Evolutionary conservation across 1,140 invertebrate species (phyloP), one percentile per base, ranked within the genome.

Genomic region (Diorhabda carinulata): DNA sequence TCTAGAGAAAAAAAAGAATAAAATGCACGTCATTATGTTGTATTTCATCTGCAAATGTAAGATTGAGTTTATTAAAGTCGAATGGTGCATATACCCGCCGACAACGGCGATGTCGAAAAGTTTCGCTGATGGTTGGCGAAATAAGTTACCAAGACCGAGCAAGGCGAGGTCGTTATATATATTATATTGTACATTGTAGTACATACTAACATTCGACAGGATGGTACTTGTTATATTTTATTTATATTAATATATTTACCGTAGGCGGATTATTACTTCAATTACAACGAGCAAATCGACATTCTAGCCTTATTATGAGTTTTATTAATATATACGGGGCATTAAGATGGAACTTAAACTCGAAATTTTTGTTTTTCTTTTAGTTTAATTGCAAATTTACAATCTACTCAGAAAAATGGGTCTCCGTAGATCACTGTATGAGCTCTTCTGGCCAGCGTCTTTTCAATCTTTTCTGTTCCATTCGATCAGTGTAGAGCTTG

Each of bases 181-280:
- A 8, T 52, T 52, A 52, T 52, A 52, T 52, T 52, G 47, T 52
- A 52, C 47, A 52, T 25, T 25, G 25, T 25, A 25, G 25, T 52
- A 52, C 47, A n/a, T 52, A 52, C 47, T 25, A 73, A 73, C 69
- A 73, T 73, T 70, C 69, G 52, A 75, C 76, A 77, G 76, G 76
- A 77, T 77, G 76, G 76, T 69, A 74, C 74, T 73, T 76, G 74
- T 77, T 77, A 77, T 76, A 77, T 77, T 77, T 77, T 77, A 77
- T 77, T 77, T 77, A 76, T 76, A 76, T 74, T 77, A 77, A 77
- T 77, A 69, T 72, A 73, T 73, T 69, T 52, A 25, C 25, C 25
- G 76, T 77, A 74, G 76, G 76, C 76, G 76, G 76, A 74, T 72
- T 74, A 77, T 76, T 74, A 72, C 74, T 67, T 76, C 76, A 76